Evolutionary conservation across 1,140 invertebrate species (phyloP), one percentile per base, ranked within the genome.

Genomic region (Zaprionus tsacasi): DNA sequence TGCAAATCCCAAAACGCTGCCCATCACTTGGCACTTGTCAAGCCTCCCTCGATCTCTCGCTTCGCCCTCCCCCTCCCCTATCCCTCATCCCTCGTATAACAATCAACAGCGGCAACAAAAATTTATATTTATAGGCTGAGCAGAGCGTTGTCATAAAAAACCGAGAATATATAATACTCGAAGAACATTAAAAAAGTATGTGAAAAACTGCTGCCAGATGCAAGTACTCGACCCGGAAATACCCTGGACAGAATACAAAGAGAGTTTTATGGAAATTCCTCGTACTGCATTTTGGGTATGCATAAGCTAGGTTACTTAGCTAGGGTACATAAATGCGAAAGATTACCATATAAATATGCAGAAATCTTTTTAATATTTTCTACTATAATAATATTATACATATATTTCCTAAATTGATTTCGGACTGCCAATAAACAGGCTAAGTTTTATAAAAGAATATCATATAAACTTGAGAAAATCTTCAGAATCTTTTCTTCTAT

Each of bases 61-160:
- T 3, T 30, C 27, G 6, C 27, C 4, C 27, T 30, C 6, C 27
- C 27, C 27, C 27, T 30, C 6, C 27, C 4, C 27, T 3, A 30
- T 30, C 27, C 27, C 27, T 30, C 27, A 1, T 66, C 81, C 27
- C 27, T 66, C 81, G 69, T 89, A 89, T 87, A 87, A 83, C 83
- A 89, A 83, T 87, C 83, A 87, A 78, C 30, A 17, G 85, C 59
- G 70, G 69, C 77, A 60, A 74, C 68, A 65, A 82, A 67, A 58
- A 80, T 79, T 75, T 65, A 70, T 85, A 89, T 87, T 87, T 85
- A 87, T 83, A 87, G 40, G 40, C 40, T 15, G 13, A 40, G 66
- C 80, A 74, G 60, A 30, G 71, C 52, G 65, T 25, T 61, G 79
- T 60, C 80, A 78, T 88, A 78, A 87, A 87, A 86, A 87, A 87